Conservation (phyloP, 2,888 invertebrate species). For the Xanthia icteritia region DNA sequence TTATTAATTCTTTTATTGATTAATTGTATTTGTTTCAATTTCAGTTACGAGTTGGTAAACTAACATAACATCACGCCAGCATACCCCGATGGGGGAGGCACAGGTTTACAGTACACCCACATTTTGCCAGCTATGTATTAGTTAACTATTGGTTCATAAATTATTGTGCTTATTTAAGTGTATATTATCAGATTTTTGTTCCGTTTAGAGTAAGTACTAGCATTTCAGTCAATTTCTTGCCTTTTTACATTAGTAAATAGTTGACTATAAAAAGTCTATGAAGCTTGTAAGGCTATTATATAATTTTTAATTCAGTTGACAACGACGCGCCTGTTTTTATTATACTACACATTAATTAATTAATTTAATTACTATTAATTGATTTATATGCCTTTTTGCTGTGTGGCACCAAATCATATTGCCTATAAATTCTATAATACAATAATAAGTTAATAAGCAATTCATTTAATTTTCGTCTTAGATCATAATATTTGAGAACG, state of each 20-base stretch:
- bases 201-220: constrained; percentile 36
- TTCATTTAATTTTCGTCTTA: constrained; percentile 11
- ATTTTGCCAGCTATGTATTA: not conserved
- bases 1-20: no score
- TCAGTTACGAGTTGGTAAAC: not conserved
- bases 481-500: not conserved
- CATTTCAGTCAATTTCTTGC: constrained; percentile 28
- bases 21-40: not conserved
- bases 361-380: not conserved
- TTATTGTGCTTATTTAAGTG: constrained; percentile 40
- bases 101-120: not conserved
- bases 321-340: not conserved
- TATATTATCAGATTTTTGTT: constrained; percentile 5
- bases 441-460: constrained; percentile 17
- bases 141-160: not conserved
- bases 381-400: not conserved
- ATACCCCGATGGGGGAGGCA: not conserved
- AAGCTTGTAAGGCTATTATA: not conserved
- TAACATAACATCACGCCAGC: not conserved
- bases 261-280: not conserved
- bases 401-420: not conserved
- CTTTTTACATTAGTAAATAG: not conserved
- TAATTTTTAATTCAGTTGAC: not conserved
- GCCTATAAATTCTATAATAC: not conserved
- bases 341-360: not conserved